Evolutionary conservation across 2,888 invertebrate species (phyloP).

Genomic region (Uloborus plumipes): DNA sequence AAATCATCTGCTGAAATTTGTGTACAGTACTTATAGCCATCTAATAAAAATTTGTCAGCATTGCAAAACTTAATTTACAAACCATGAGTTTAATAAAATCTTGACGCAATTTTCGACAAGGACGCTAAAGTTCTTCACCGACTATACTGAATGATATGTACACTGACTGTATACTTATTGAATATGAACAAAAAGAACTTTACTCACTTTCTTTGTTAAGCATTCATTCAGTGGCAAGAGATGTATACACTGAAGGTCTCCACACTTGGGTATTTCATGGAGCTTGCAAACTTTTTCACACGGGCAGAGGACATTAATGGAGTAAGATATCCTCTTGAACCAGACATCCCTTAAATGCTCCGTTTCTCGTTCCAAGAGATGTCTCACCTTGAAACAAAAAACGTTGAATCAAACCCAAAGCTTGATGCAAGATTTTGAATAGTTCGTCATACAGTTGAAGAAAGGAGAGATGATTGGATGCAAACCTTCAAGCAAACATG

Average conservation of each 20-base stretch:
- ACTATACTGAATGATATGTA: too few relatives aligned
- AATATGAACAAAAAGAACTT: not conserved
- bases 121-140: too few relatives aligned
- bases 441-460: not conserved
- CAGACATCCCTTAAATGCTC: conserved; percentile 71
- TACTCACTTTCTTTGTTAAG: conserved; percentile 71
- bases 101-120: too few relatives aligned
- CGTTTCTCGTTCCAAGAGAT: conserved; percentile 71
- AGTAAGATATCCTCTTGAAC: conserved; percentile 72
- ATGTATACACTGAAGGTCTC: conserved; percentile 70
- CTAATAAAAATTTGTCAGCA: too few relatives aligned
- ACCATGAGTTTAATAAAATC: too few relatives aligned
- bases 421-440: not conserved
- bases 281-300: conserved; percentile 71
- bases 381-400: conserved; percentile 67
- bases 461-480: not conserved
- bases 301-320: conserved; percentile 70
- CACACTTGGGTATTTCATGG: conserved; percentile 70
- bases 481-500: conserved; percentile 66
- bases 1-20: too few relatives aligned
- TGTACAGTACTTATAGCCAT: too few relatives aligned
- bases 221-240: conserved; percentile 73
- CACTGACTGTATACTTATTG: too few relatives aligned
- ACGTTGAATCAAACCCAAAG: not conserved
- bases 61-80: too few relatives aligned